A percentile compares a stretch with the other conserved stretches of the same genome.
Evolutionary conservation across 1,140 invertebrate species (phyloP).

Genomic region (Leptinotarsa texana): DNA sequence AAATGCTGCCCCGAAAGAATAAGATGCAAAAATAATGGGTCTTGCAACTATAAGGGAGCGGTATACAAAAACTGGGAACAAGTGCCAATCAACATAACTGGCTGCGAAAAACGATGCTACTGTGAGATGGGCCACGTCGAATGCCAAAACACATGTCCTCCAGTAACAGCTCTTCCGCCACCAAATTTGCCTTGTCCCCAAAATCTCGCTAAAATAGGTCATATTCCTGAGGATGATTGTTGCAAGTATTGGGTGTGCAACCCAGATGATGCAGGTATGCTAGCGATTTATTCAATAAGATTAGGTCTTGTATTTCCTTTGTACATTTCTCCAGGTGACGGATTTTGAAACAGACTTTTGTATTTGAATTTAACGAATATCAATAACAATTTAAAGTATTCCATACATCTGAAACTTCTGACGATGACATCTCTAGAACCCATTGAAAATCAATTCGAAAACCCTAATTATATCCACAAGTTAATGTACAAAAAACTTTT

Average conservation of each 20-base stretch:
- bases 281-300: not conserved
- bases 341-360: too few relatives aligned
- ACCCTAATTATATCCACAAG: too few relatives aligned
- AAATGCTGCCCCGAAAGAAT: constrained; percentile 82
- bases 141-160: constrained; percentile 78
- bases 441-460: too few relatives aligned
- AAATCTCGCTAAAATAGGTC: constrained; percentile 65
- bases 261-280: constrained; percentile 36
- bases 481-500: too few relatives aligned
- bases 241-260: constrained; percentile 75
- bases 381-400: too few relatives aligned
- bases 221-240: constrained; percentile 78
- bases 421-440: too few relatives aligned
- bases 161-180: constrained; percentile 74
- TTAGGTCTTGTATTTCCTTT: not conserved
- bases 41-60: constrained; percentile 70
- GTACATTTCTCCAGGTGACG: too few relatives aligned
- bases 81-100: constrained; percentile 66
- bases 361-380: too few relatives aligned
- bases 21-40: constrained; percentile 76
- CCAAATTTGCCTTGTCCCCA: constrained; percentile 70
- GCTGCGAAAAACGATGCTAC: constrained; percentile 83
- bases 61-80: constrained; percentile 63
- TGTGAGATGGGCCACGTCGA: constrained; percentile 85
- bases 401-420: too few relatives aligned